Conservation (phyloP, 2,888 invertebrate species). For the Amiota mariae region DNA sequence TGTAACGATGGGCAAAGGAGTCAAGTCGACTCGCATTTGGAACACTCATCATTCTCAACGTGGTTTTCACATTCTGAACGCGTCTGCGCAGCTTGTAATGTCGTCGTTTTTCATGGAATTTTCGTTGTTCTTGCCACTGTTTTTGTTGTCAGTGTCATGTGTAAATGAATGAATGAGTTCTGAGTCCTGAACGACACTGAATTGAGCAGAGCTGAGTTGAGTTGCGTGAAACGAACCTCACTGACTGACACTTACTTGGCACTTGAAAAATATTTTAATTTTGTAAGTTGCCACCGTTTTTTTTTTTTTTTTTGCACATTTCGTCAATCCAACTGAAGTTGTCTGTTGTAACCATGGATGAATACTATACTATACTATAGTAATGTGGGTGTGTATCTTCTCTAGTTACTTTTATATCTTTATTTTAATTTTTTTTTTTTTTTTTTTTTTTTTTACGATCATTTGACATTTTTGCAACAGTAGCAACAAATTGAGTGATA, state of each 20-base stretch:
- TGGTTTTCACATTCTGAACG: slow-evolving; percentile 27
- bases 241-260: slow-evolving; percentile 14
- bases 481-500: slow-evolving; percentile 46
- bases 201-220: slow-evolving; percentile 33
- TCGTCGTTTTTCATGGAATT: background rate
- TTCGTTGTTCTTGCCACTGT: background rate
- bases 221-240: background rate
- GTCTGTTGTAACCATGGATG: background rate
- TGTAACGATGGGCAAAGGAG: background rate
- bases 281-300: background rate
- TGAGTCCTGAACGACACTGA: slow-evolving; percentile 27
- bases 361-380: too few species aligned
- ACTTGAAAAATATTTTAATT: slow-evolving; percentile 29
- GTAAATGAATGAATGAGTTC: slow-evolving; percentile 11
- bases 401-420: background rate
- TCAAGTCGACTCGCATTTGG: too few species aligned
- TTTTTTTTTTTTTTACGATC: slow-evolving; percentile 38
- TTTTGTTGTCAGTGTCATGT: slow-evolving; percentile 14
- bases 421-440: slow-evolving; percentile 38
- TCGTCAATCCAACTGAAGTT: background rate
- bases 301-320: slow-evolving; percentile 1
- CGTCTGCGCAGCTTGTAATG: slow-evolving; percentile 21
- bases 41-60: background rate
- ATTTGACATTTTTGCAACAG: slow-evolving; percentile 47
- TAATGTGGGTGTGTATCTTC: slow-evolving; percentile 43